Percentiles rank a stretch among this genome's conserved stretches.
Evolutionary conservation across 1,140 invertebrate genomes (phyloP).

Genomic region (Manduca sexta): DNA sequence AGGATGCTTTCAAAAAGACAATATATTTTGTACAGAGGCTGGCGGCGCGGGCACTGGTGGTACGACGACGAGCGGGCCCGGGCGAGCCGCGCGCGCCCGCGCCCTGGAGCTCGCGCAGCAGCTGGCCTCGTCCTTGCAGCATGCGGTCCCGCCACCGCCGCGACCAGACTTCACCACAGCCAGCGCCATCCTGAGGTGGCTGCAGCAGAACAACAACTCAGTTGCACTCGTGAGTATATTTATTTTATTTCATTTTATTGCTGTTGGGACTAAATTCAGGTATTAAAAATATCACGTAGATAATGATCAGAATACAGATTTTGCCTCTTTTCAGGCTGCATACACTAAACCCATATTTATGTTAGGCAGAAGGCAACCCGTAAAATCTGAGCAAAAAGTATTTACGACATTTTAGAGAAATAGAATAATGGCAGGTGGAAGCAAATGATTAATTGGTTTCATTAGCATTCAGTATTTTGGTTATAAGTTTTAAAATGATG

Average conservation of each 20-base stretch:
- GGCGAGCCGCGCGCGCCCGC: conserved; percentile 58
- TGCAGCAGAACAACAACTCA: conserved; percentile 62
- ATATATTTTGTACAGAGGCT: conserved; percentile 42
- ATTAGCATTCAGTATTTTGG: too few relatives aligned
- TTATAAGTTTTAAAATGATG: too few relatives aligned
- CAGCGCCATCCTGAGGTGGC: conserved; percentile 66
- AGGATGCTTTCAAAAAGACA: not conserved
- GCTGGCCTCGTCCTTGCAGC: conserved; percentile 63
- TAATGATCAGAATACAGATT: too few relatives aligned
- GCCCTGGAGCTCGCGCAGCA: conserved; percentile 68
- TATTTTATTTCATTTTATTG: not conserved
- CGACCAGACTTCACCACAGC: conserved; percentile 70
- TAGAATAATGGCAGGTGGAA: too few relatives aligned
- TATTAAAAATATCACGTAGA: too few relatives aligned
- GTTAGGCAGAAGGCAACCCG: too few relatives aligned
- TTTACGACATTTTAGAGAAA: too few relatives aligned
- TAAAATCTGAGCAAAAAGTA: too few relatives aligned
- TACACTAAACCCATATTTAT: too few relatives aligned
- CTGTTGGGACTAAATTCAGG: too few relatives aligned
- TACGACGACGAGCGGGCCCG: conserved; percentile 33
- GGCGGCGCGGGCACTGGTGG: conserved; percentile 39
- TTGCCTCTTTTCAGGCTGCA: too few relatives aligned
- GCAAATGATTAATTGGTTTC: too few relatives aligned
- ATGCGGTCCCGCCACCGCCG: conserved; percentile 67
- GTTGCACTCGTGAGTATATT: conserved; percentile 49